Percentiles rank a stretch among this genome's conserved stretches.
phyloP scores from a whole-genome alignment of 2,113 vertebrate species.

The Mus musculus region GRCm39 chr17:81978501-81979000 shows the following conservation, averaged over 20 bases:
- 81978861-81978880: rapidly evolving
- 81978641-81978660: slow-evolving; percentile 77
- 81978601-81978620: slow-evolving; percentile 78
- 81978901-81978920: background rate
- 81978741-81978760: slow-evolving; percentile 47
- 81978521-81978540: slow-evolving; percentile 71
- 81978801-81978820: background rate
- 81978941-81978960: slow-evolving; percentile 37
- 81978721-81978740: slow-evolving; percentile 8
- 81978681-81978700: slow-evolving; percentile 55
- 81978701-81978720: slow-evolving; percentile 54
- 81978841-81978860: background rate
- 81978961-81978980: background rate
- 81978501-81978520: slow-evolving; percentile 27
- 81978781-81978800: background rate
- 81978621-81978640: slow-evolving; percentile 63
- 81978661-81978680: slow-evolving; percentile 74
- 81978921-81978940: background rate
- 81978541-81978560: slow-evolving; percentile 77
- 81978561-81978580: slow-evolving; percentile 73
- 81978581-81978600: slow-evolving; percentile 77
- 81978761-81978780: background rate
- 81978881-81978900: background rate
- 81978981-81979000: background rate
- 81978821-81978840: background rate